Evolutionary conservation across 2,797 vertebrate genomes (phyloP), one percentile per base, ranked within the genome.

Genomic region (Molossus molossus): DNA sequence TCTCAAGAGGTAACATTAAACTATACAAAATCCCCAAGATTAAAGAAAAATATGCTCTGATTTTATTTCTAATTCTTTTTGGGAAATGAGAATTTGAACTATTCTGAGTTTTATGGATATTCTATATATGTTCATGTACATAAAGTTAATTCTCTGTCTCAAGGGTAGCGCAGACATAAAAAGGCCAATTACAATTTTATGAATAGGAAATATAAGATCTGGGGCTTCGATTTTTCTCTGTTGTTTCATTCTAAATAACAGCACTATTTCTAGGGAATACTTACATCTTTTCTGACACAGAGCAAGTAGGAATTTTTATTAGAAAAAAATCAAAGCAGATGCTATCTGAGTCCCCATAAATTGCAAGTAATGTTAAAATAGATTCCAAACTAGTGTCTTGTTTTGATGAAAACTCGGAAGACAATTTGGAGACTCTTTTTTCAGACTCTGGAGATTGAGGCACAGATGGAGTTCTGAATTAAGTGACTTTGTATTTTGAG

Each of bases 131-230:
- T 48, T 92, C 81, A 23, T 79, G 91, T 92, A 58, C 73, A 70
- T 97, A 87, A 97, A 96, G 87, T 96, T 97, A 96, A 97, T 96
- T 96, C 76, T 84, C 84, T 96, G 45, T 97, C 97, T 96, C 95
- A 40, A 77, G 87, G 87, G 96, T 95, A 95, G 75, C 75, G 87
- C 64, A 94, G 55, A 58, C 73, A 94, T 96, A 97, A 97, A 97
- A 96, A 97, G 91, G 60, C 91, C 97, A 97, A 97, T 98, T 96
- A 96, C 91, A 88, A 87, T 96, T 97, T 98, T 98, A 97, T 95
- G 89, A 97, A 89, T 89, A 65, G 92, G 89, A 97, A 90, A 94
- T 84, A 95, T 27, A 96, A 97, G 45, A 84, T 57, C 37, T 86
- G 67, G 83, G 89, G 53, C 70, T 95, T 96, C 8, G 3, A 72